Conservation (phyloP, 2,797 vertebrate species). For the Parauchenoglanis punctatus region DNA sequence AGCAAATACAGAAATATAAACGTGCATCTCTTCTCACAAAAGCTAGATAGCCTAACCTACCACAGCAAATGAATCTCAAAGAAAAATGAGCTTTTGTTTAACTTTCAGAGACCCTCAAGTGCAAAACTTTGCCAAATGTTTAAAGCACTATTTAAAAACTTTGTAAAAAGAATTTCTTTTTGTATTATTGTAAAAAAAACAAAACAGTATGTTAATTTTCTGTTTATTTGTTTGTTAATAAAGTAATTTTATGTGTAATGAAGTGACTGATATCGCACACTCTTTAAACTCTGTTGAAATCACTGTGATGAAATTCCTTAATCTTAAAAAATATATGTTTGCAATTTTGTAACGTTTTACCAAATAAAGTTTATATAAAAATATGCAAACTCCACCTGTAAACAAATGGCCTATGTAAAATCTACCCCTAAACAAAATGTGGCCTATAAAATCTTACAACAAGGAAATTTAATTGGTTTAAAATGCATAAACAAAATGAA, state of each 20-base stretch:
- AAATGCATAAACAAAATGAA: not conserved
- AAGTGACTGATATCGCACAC: not conserved
- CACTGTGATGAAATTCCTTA: not conserved
- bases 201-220: not conserved
- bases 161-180: too few species aligned
- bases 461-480: not conserved
- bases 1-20: too few species aligned
- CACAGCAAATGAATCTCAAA: not conserved
- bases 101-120: not conserved
- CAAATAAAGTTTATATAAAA: not conserved
- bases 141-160: not conserved
- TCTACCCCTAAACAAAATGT: too few species aligned
- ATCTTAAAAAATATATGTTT: not conserved
- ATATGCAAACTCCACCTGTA: too few species aligned
- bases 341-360: not conserved
- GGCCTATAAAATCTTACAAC: too few species aligned
- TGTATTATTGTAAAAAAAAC: too few species aligned
- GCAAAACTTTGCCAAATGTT: too few species aligned
- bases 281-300: not conserved
- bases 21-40: too few species aligned
- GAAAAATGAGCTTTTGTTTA: not conserved
- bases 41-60: not conserved
- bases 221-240: not conserved
- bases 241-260: not conserved
- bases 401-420: too few species aligned